Percentiles rank a stretch among this genome's conserved stretches.
Conservation (phyloP, 2,797 vertebrate species). For the Euthynnus affinis region DNA sequence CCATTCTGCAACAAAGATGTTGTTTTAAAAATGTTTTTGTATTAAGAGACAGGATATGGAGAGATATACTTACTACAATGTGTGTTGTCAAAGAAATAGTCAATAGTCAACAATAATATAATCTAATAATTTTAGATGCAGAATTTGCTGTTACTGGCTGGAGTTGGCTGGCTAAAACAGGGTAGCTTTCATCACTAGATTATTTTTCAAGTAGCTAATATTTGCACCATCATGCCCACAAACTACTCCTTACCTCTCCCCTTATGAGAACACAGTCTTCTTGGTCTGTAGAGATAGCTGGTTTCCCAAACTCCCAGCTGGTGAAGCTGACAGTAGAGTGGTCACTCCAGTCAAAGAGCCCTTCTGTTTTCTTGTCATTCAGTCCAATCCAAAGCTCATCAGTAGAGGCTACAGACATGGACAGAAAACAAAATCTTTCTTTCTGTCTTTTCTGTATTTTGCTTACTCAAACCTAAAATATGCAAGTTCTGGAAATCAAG, state of each 20-base stretch:
- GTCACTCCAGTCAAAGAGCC: constrained; percentile 96
- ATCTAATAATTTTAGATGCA: too few species aligned
- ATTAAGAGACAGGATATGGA: background rate
- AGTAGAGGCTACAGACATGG: constrained; percentile 76
- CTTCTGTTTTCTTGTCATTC: constrained; percentile 90
- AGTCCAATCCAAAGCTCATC: constrained; percentile 95
- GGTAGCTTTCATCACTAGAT: background rate
- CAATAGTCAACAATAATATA: too few species aligned
- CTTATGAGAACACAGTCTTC: constrained; percentile 93
- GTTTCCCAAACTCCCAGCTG: constrained; percentile 90
- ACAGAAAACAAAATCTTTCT: background rate
- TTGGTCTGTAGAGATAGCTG: constrained; percentile 79
- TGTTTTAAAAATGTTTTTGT: background rate
- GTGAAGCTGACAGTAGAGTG: constrained; percentile 88
- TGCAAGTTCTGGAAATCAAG: too few species aligned
- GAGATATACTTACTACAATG: background rate
- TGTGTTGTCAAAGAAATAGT: background rate
- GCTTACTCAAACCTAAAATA: too few species aligned
- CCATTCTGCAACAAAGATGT: constrained; percentile 83
- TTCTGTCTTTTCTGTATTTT: too few species aligned
- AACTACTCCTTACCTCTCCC: constrained; percentile 86
- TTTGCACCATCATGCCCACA: background rate
- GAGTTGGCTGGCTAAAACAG: background rate
- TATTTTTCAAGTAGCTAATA: background rate
- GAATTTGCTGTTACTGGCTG: background rate